Conservation (phyloP, 2,113 vertebrate genomes). For the Balaeniceps rex region DNA sequence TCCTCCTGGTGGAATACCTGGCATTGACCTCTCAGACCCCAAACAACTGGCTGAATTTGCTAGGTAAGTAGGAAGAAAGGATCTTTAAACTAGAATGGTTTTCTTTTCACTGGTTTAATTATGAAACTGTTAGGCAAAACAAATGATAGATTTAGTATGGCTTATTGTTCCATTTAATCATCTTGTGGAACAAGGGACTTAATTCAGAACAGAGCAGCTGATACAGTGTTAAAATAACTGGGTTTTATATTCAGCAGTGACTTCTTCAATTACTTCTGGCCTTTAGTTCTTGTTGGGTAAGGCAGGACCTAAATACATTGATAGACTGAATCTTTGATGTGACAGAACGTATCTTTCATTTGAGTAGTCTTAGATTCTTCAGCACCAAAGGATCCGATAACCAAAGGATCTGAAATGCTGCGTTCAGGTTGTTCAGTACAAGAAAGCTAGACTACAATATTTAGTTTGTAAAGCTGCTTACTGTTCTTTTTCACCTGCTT, state of each 20-base stretch:
- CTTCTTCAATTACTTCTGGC: background rate
- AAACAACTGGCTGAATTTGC: slow-evolving; percentile 99
- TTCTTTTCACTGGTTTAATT: background rate
- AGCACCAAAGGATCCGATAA: background rate
- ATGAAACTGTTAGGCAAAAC: background rate
- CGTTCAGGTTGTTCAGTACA: background rate
- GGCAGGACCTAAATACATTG: background rate
- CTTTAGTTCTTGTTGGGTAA: background rate
- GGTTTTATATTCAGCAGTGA: background rate
- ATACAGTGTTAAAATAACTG: background rate
- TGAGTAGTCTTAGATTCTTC: background rate
- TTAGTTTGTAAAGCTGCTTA: background rate
- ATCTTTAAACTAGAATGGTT: background rate
- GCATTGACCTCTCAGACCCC: slow-evolving; percentile 96
- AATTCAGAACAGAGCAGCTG: background rate
- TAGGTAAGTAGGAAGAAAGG: slow-evolving; percentile 77
- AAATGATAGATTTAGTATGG: background rate
- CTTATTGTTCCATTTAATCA: background rate
- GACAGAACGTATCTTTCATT: background rate
- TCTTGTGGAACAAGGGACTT: background rate
- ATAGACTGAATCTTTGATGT: background rate
- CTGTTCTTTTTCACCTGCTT: background rate
- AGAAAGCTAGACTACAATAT: background rate
- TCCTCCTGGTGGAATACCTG: slow-evolving; percentile 95
- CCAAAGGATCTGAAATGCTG: background rate